Base-by-base conservation (phyloP, 2,797 vertebrate species). In the Pampus argenteus region DNA sequence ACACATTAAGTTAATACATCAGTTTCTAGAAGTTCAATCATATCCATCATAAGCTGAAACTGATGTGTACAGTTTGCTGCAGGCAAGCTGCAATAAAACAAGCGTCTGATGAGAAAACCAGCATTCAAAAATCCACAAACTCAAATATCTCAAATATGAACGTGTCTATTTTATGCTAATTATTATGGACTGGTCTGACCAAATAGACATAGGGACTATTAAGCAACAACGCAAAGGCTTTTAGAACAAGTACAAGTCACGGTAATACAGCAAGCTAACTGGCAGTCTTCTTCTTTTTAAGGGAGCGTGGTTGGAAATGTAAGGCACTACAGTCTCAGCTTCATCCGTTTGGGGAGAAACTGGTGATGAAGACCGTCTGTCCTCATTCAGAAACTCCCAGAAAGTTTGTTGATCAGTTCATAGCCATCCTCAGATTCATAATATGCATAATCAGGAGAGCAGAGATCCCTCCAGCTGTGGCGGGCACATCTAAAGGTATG, bases 321-420 rank as follows among this genome's bases (percentile, higher is more conserved):
- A 95, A 95, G 95, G 94, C 95, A 95, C 95, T 93, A 91, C 81
- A 91, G 90, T 93, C 88, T 89, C 54, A 69, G 73, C 60, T 74
- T 78, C 59, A 79, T 45, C 61, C 74, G 56, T 52, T 58, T 17
- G 28, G 62, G 73, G 71, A 64, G 50, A 64, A 62, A 47, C 26
- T 13, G 42, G 68, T 25, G 58, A 22, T 40, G 52, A 71, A 40
- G 14, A 4, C 18, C 9, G 15, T 58, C 62, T 66, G 36, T 66
- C 51, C 20, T 83, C 48, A 11, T 60, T 83, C 58, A 62, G 51
- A 77, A 74, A 76, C 67, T 71, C 66, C 40, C 50, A 6, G 6
- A 34, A 54, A 38, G 15, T 60, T 38, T 55, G 25, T 13, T 23
- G 15, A 66, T 57, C 63, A 18, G 9, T 61, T 78, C 28, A 31